phyloP scores from a whole-genome alignment of 2,113 vertebrate genomes.

The Labeo catla region DNA sequence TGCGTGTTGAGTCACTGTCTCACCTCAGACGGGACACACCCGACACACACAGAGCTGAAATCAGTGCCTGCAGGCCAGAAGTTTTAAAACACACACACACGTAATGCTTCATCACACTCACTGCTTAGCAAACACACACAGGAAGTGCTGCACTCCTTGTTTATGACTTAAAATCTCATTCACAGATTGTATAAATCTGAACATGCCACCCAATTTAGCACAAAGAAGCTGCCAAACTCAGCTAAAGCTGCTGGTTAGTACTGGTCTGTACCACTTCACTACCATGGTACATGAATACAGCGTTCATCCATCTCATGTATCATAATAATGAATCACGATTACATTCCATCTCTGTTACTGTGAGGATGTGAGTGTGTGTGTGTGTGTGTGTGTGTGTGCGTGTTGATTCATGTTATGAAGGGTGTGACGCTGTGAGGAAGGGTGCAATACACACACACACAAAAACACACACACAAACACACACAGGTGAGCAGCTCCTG shows the following conservation, averaged over 20 bases:
- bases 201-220: background rate
- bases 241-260: background rate
- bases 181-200: background rate
- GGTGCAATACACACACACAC: conserved; percentile 73
- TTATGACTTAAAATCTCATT: background rate
- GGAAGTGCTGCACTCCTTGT: background rate
- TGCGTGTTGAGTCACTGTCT: conserved; percentile 19
- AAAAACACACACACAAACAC: conserved; percentile 82
- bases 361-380: conserved; percentile 27
- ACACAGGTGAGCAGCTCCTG: conserved; percentile 79
- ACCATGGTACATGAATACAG: background rate
- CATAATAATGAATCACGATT: background rate
- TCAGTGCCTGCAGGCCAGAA: background rate
- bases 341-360: conserved; percentile 8
- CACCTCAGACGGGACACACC: conserved; percentile 25
- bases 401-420: conserved; percentile 57
- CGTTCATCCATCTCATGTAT: background rate
- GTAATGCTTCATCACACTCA: conserved; percentile 28
- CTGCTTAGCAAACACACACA: background rate
- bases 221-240: background rate
- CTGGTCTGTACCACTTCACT: background rate
- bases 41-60: background rate
- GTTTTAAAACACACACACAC: conserved; percentile 33
- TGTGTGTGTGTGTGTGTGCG: conserved; percentile 46
- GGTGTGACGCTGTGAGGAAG: conserved; percentile 69